phyloP scores from a whole-genome alignment of 2,113 vertebrate species.

The Eudyptes chrysolophus region DNA sequence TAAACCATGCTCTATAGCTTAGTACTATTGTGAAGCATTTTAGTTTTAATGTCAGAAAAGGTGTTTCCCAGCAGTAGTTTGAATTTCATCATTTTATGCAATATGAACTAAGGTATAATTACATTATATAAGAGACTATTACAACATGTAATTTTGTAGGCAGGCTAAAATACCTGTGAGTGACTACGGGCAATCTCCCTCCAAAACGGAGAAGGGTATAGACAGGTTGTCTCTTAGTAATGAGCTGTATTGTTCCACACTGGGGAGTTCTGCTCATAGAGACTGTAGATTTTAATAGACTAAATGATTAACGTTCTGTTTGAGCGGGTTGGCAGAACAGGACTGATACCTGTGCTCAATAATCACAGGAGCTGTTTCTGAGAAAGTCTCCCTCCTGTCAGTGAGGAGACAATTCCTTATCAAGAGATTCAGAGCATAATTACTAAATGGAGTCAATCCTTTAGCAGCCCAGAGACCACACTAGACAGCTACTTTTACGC shows the following conservation, averaged over 20 bases:
- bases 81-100: not conserved
- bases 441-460: not conserved
- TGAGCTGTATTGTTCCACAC: not conserved
- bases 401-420: not conserved
- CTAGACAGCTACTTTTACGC: not conserved
- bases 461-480: not conserved
- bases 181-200: not conserved
- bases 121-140: not conserved
- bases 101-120: not conserved
- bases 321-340: not conserved
- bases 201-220: not conserved
- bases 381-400: not conserved
- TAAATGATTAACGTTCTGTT: not conserved
- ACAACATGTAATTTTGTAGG: not conserved
- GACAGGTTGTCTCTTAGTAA: not conserved
- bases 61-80: not conserved
- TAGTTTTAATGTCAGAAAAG: not conserved
- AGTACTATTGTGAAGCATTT: not conserved
- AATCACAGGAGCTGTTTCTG: not conserved
- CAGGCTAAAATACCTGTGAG: not conserved
- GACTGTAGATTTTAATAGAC: not conserved
- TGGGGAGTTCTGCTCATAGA: not conserved
- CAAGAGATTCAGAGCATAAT: not conserved
- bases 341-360: not conserved
- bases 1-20: not conserved